phyloP scores from a whole-genome alignment of 2,888 invertebrate species.

The Tetropium fuscum region DNA sequence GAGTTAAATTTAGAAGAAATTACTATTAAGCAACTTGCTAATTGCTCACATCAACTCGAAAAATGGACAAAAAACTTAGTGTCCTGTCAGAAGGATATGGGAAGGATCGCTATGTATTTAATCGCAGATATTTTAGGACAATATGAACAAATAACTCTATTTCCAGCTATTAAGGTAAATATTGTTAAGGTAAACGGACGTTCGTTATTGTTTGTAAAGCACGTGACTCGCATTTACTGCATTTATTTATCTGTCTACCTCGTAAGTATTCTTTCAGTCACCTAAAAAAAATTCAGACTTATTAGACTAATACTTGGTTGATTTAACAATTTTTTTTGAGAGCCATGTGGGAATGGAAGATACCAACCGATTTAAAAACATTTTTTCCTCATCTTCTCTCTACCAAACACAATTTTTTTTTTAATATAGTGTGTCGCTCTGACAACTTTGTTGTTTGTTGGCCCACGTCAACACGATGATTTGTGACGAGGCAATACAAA shows the following conservation, averaged over 20 bases:
- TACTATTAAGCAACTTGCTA: conserved; percentile 49
- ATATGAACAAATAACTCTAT: conserved; percentile 64
- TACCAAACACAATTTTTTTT: too few relatives aligned
- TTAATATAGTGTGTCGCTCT: too few relatives aligned
- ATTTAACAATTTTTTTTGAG: too few relatives aligned
- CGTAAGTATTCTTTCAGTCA: too few relatives aligned
- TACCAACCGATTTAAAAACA: not conserved
- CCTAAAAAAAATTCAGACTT: too few relatives aligned
- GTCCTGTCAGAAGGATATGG: conserved; percentile 61
- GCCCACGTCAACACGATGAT: too few relatives aligned
- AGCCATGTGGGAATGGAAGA: too few relatives aligned
- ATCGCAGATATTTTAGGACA: conserved; percentile 66
- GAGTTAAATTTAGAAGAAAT: conserved; percentile 39
- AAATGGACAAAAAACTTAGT: conserved; percentile 61
- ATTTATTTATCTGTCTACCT: too few relatives aligned
- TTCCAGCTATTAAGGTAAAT: conserved; percentile 65
- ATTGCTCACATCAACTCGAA: conserved; percentile 63
- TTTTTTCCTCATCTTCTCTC: too few relatives aligned
- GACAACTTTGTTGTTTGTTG: too few relatives aligned
- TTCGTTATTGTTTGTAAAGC: not conserved
- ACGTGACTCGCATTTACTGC: not conserved
- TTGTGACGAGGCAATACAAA: too few relatives aligned
- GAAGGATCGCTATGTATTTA: conserved; percentile 65
- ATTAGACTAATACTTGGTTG: too few relatives aligned
- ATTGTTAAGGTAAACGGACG: not conserved